These are phyloP conservation scores for Hippocampus kuda DNA, from an alignment of 2,797 vertebrate genomes.

Conservation along the genomic window DNA sequence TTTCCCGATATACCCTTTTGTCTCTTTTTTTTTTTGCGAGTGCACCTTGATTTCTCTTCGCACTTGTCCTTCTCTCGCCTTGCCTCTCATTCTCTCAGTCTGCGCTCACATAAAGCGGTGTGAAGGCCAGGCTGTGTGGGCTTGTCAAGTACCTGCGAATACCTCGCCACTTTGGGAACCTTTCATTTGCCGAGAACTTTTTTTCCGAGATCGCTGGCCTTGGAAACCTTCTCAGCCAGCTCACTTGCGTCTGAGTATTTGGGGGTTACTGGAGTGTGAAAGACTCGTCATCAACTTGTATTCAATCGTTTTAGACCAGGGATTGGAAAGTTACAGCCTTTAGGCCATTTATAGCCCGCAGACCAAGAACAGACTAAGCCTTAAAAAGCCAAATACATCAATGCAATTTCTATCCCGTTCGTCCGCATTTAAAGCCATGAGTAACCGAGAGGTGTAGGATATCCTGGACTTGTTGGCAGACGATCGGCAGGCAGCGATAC, in stretches of 20 bases:
- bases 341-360: not conserved
- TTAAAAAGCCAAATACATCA: not conserved
- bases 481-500: not conserved
- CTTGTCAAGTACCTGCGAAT: constrained; percentile 42
- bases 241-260: constrained; percentile 31
- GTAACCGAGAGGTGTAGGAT: not conserved
- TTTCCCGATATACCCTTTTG: constrained; percentile 13
- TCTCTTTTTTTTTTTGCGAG: constrained; percentile 17
- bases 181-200: constrained; percentile 51
- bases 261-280: constrained; percentile 3
- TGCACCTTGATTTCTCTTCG: constrained; percentile 24
- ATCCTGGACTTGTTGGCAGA: not conserved
- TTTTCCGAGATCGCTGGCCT: constrained; percentile 43
- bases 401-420: not conserved
- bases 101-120: constrained; percentile 48
- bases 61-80: constrained; percentile 30
- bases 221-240: constrained; percentile 39
- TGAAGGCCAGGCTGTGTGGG: constrained; percentile 49
- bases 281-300: not conserved
- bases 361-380: not conserved
- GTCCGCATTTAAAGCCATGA: not conserved
- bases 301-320: not conserved
- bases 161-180: constrained; percentile 44
- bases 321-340: not conserved
- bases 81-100: constrained; percentile 30